Conservation (phyloP, 92 coral and sea anemone genomes). For the Phenganax marumi region DNA sequence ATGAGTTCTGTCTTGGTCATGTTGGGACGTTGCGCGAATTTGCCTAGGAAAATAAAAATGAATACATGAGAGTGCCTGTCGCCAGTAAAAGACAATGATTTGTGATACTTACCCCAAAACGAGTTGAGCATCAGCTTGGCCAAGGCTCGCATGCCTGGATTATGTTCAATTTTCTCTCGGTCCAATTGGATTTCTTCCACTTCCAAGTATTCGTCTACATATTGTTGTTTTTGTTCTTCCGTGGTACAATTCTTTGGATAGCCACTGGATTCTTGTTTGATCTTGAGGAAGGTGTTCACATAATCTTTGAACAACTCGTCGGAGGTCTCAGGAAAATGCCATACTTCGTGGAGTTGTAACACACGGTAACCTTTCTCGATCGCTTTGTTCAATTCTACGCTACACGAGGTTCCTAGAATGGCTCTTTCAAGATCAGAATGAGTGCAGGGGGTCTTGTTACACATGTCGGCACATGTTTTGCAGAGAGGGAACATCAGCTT, state of each 20-base stretch:
- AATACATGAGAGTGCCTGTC: too few relatives aligned
- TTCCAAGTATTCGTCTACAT: background rate
- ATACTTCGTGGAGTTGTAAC: slow-evolving; percentile 20
- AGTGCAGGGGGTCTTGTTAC: slow-evolving; percentile 9
- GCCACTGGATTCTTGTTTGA: background rate
- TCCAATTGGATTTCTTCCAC: slow-evolving; percentile 10
- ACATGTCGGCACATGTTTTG: slow-evolving; percentile 1
- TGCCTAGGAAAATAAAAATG: too few relatives aligned
- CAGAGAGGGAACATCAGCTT: background rate
- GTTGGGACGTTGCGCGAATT: too few relatives aligned
- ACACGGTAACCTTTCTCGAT: background rate
- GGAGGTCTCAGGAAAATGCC: slow-evolving; percentile 35
- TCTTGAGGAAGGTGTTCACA: background rate
- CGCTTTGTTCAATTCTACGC: background rate
- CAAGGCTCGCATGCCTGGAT: slow-evolving; percentile 4
- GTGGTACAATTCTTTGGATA: background rate
- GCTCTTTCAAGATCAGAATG: slow-evolving; percentile 20
- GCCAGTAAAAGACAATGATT: too few relatives aligned
- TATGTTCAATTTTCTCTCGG: background rate
- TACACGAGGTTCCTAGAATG: slow-evolving; percentile 15
- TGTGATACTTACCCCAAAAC: background rate
- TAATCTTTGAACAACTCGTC: slow-evolving; percentile 10
- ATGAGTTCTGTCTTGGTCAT: too few relatives aligned
- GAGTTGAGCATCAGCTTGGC: slow-evolving; percentile 19
- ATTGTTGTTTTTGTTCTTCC: too few relatives aligned